A percentile compares a stretch with the other conserved stretches of the same genome.
phyloP scores from a whole-genome alignment of 2,797 vertebrate species.

The Uromys caudimaculatus region DNA sequence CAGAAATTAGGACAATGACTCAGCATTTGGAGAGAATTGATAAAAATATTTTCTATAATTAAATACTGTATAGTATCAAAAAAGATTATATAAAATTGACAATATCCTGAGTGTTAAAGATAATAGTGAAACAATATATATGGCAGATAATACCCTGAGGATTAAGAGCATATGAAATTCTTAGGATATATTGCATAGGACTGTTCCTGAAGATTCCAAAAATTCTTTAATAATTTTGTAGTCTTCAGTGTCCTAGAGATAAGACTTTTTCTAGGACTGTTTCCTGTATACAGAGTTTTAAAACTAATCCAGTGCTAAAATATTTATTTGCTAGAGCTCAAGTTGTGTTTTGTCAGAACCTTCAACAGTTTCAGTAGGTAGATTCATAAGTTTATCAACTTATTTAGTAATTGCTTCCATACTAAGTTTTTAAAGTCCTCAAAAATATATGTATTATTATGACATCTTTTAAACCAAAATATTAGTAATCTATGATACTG shows the following conservation, averaged over 20 bases:
- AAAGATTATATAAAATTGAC: constrained; percentile 27
- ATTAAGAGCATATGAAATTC: constrained; percentile 57
- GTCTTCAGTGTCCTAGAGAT: constrained; percentile 53
- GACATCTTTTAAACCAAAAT: constrained; percentile 64
- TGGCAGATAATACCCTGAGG: constrained; percentile 26
- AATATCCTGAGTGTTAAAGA: constrained; percentile 42
- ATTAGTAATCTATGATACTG: constrained; percentile 41
- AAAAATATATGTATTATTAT: constrained; percentile 72
- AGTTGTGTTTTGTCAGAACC: constrained; percentile 31
- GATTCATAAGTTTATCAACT: constrained; percentile 49
- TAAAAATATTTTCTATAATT: constrained; percentile 54
- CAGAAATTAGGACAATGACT: constrained; percentile 32
- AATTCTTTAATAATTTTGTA: constrained; percentile 47
- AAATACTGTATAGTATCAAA: constrained; percentile 12
- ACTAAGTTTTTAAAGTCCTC: constrained; percentile 53
- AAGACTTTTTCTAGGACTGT: constrained; percentile 54
- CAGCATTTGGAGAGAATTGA: constrained; percentile 30
- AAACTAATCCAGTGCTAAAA: constrained; percentile 44
- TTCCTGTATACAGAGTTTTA: constrained; percentile 60
- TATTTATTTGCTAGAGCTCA: constrained; percentile 52
- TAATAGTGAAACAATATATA: constrained; percentile 42
- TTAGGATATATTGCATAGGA: constrained; percentile 56
- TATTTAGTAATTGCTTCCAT: constrained; percentile 62
- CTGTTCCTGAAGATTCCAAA: constrained; percentile 47
- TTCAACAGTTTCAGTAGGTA: constrained; percentile 42